Conservation (phyloP, 2,797 vertebrate species). For the Notolabrus celidotus region DNA sequence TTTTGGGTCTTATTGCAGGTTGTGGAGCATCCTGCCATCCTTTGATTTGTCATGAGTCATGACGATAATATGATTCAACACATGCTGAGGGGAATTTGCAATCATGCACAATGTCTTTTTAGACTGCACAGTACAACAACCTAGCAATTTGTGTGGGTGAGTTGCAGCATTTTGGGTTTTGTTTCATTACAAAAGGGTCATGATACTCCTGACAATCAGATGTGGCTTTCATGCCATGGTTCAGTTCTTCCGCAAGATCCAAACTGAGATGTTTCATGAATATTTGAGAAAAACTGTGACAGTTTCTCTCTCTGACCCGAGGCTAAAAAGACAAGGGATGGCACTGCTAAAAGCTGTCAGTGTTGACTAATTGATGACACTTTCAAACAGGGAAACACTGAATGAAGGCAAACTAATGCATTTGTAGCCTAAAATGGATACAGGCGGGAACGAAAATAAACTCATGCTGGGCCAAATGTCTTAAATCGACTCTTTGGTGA, state of each 20-base stretch:
- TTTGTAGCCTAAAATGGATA: not conserved
- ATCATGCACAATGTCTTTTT: not conserved
- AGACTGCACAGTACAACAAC: not conserved
- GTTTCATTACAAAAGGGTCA: conserved; percentile 10
- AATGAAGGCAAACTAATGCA: conserved; percentile 5
- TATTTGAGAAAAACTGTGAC: not conserved
- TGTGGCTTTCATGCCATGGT: not conserved
- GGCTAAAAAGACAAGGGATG: not conserved
- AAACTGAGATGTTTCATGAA: conserved; percentile 31
- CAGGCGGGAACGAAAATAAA: not conserved
- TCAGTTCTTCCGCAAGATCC: conserved; percentile 1
- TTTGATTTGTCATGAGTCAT: not conserved
- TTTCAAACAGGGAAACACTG: not conserved
- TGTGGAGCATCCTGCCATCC: not conserved
- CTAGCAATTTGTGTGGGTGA: not conserved
- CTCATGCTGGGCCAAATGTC: not conserved
- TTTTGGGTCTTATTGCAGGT: not conserved
- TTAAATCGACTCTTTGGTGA: conserved; percentile 1
- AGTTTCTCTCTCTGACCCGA: not conserved
- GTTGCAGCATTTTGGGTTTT: not conserved
- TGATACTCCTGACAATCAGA: conserved; percentile 30
- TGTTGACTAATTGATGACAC: conserved; percentile 29
- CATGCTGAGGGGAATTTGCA: not conserved
- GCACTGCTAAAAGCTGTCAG: not conserved
- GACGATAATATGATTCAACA: not conserved